These are phyloP conservation scores for Candoia aspera DNA, from an alignment of 2,113 vertebrate species.

Conservation along the genomic window DNA sequence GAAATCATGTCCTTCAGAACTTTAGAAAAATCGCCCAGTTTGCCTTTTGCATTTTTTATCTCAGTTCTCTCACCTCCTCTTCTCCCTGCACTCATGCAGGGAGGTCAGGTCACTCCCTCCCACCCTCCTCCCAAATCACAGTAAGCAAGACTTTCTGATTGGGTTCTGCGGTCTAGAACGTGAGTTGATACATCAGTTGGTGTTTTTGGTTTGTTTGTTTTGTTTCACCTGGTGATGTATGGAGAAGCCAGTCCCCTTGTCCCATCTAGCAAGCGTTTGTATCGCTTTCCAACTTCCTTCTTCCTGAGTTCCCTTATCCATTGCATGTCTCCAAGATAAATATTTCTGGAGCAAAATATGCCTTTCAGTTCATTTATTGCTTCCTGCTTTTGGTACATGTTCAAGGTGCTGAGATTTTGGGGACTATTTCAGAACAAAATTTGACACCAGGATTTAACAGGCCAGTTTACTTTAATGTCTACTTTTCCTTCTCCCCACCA, in stretches of 20 bases:
- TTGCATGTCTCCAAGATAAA: neutral
- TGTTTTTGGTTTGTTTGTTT: neutral
- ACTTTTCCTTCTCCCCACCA: neutral
- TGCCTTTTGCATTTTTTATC: neutral
- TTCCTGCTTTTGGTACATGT: neutral
- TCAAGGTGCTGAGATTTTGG: neutral
- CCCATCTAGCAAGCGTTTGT: neutral
- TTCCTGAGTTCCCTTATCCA: neutral
- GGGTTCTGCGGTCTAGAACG: neutral
- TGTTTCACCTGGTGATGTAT: neutral
- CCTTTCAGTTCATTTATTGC: neutral
- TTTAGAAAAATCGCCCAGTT: neutral
- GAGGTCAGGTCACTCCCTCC: neutral
- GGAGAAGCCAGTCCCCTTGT: neutral
- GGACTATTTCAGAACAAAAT: neutral
- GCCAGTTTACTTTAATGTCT: neutral
- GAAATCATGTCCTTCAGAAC: neutral
- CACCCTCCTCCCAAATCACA: neutral
- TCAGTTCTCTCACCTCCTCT: neutral
- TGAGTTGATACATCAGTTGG: neutral
- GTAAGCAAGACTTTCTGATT: neutral
- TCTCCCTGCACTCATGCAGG: neutral
- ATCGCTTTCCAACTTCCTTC: neutral
- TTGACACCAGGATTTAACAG: slow-evolving; percentile 9
- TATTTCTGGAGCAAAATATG: neutral